A percentile compares a stretch with the other conserved stretches of the same genome.
Evolutionary conservation across 2,113 vertebrate genomes (phyloP).

Genomic region (Sylvietta virens): DNA sequence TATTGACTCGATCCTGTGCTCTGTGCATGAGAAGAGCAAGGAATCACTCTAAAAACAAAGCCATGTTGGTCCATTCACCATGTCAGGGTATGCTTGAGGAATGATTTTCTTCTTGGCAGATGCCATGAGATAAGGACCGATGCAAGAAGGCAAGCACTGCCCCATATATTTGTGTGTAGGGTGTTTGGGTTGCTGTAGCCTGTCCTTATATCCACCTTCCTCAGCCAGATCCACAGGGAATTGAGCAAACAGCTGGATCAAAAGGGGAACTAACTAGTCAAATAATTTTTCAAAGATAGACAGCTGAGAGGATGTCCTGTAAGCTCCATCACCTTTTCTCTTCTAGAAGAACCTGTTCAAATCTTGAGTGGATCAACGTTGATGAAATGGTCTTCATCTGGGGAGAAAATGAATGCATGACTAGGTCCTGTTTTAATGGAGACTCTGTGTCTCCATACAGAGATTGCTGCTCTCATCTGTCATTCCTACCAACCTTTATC

Average conservation of each 20-base stretch:
- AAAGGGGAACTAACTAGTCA: not conserved
- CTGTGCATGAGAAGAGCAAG: not conserved
- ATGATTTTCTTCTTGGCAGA: not conserved
- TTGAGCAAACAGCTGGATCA: not conserved
- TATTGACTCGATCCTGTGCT: not conserved
- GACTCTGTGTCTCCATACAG: not conserved
- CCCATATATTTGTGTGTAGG: not conserved
- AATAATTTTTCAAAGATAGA: not conserved
- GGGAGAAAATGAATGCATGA: not conserved
- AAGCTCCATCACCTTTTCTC: not conserved
- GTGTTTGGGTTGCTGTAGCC: not conserved
- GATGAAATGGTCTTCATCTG: not conserved
- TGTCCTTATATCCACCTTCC: not conserved
- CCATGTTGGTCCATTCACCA: not conserved
- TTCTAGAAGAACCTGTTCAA: not conserved
- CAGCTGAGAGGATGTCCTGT: not conserved
- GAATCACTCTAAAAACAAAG: not conserved
- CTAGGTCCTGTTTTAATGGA: not conserved
- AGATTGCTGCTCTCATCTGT: not conserved
- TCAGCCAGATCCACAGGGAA: not conserved
- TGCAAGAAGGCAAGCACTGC: not conserved
- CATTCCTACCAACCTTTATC: not conserved
- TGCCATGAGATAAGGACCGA: not conserved
- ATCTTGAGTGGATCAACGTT: not conserved
- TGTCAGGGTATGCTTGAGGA: not conserved